Conservation (phyloP, 2,888 invertebrate species). For the Lymantria dispar region DNA sequence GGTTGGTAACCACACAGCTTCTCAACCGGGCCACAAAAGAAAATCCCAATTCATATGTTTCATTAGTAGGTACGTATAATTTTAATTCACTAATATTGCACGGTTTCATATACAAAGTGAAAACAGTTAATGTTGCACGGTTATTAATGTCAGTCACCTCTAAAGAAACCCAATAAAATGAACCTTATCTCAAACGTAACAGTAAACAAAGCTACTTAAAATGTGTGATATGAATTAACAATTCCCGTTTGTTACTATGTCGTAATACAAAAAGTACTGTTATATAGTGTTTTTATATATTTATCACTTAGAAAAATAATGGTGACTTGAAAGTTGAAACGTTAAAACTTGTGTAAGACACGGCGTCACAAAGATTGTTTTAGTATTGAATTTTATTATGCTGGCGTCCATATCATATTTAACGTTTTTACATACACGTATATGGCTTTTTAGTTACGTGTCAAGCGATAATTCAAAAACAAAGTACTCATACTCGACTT, state of each 20-base stretch:
- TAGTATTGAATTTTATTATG: not conserved
- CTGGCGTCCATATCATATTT: not conserved
- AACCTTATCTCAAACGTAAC: not conserved
- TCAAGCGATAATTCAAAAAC: too few relatives aligned
- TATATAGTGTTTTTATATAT: not conserved
- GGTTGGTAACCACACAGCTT: too few relatives aligned
- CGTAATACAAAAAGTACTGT: constrained; percentile 12
- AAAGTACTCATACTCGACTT: too few relatives aligned
- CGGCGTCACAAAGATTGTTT: constrained; percentile 9
- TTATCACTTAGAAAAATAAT: constrained; percentile 12
- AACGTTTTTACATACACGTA: too few relatives aligned
- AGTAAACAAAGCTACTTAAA: constrained; percentile 11
- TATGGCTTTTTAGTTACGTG: too few relatives aligned
- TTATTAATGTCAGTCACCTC: not conserved
- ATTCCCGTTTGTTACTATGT: constrained; percentile 10
- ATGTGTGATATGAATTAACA: constrained; percentile 3
- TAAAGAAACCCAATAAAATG: not conserved
- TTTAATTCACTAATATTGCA: too few relatives aligned
- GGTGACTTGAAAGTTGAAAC: constrained; percentile 9
- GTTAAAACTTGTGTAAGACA: constrained; percentile 15
- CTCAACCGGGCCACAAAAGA: too few relatives aligned
- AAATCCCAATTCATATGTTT: too few relatives aligned
- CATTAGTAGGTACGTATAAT: too few relatives aligned
- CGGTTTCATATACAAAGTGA: not conserved
- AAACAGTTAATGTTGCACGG: not conserved